A percentile compares a stretch with the other conserved stretches of the same genome.
These are phyloP conservation scores for Saxidomus purpurata DNA, from an alignment of 1,140 invertebrate species.

Conservation along the genomic window DNA sequence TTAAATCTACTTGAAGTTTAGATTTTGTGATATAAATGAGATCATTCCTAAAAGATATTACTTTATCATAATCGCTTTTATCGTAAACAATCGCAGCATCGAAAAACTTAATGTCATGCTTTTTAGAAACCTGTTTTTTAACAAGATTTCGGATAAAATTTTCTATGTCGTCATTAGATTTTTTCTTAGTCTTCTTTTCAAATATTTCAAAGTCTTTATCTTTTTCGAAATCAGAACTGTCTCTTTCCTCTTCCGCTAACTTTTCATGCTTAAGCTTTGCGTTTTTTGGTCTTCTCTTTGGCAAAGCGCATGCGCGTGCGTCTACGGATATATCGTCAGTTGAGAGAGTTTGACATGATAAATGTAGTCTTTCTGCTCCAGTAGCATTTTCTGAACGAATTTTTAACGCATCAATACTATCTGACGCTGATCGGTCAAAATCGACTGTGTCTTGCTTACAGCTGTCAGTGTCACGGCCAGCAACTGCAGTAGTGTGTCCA, in stretches of 20 bases:
- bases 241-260: not conserved
- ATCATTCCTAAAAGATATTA: not conserved
- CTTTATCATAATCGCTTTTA: conserved; percentile 43
- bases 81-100: conserved; percentile 62
- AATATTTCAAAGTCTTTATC: not conserved
- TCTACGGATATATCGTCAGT: not conserved
- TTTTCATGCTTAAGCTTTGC: not conserved
- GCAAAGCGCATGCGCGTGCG: not conserved
- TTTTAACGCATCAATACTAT: not conserved
- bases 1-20: not conserved
- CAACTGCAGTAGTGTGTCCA: too few relatives aligned
- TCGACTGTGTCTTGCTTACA: too few relatives aligned
- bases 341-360: not conserved
- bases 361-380: not conserved
- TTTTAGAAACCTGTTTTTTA: not conserved
- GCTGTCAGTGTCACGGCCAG: too few relatives aligned
- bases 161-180: not conserved
- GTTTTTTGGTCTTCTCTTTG: not conserved
- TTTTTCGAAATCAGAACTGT: not conserved
- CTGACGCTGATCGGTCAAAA: too few relatives aligned
- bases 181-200: not conserved
- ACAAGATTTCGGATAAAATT: not conserved
- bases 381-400: not conserved
- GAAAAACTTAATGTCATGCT: conserved; percentile 17
- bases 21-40: not conserved